Base-by-base conservation (phyloP, 1,140 invertebrate genomes). In the Proctacanthus coquilletti region DNA sequence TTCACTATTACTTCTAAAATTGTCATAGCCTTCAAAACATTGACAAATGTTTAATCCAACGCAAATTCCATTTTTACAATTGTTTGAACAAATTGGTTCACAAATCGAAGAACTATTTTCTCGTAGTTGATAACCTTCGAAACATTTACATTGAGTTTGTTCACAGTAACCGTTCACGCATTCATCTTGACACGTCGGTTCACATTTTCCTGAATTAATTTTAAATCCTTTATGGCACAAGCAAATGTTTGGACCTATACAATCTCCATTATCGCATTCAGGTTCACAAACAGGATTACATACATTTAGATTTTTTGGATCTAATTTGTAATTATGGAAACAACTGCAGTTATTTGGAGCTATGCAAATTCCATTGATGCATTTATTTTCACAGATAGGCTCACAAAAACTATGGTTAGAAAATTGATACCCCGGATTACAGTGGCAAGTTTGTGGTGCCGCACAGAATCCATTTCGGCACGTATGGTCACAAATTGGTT, bases 221-320 rank as follows among this genome's bases (percentile, higher is more conserved):
- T 27, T 17, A n/a, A 21, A 20, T 20, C 34, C 34, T 8, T n/a
- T 4, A 6, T 65, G 54, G 39, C 67, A 70, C 8, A 57, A 51
- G 42, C 68, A 70, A 20, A 60, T 49, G 43, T 68, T 58, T 4
- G 66, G 66, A 2, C 50, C 58, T 2, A 63, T 63, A 42, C 23
- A 27, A 8, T 13, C 8, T 27, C 23, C 23, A 27, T 27, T 27
- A 8, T 27, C 13, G 13, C 23, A 27, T 27, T 13, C 23, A 14
- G 60, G 53, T 1, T 48, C 52, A 42, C 75, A 78, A 9, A 51
- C 45, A 0, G 75, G 69, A 1, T 56, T 19, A 41, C 75, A 78
- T 18, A 46, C 61, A 49, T 15, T 27, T 8, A 13, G 13, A 27
- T 27, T 27, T 27, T 27, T 27, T 13, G 23, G 23, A 27, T 27